Percentiles rank a stretch among this genome's conserved stretches.
Evolutionary conservation across 2,888 invertebrate genomes (phyloP).

Genomic region (Pyralis farinalis): DNA sequence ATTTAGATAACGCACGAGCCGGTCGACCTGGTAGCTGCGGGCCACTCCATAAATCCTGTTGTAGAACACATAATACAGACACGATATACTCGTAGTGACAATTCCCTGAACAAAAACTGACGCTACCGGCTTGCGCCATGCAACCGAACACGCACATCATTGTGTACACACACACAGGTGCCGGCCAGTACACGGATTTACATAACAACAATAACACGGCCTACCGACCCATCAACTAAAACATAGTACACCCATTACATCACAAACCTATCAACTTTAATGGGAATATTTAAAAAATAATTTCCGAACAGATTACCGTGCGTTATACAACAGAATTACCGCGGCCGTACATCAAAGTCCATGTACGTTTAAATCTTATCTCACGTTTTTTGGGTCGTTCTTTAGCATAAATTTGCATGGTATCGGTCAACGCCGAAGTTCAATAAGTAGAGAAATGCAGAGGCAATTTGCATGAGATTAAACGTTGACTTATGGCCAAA

Average conservation of each 20-base stretch:
- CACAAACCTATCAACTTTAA: slow-evolving; percentile 25
- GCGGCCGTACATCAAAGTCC: slow-evolving; percentile 25
- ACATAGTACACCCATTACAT: slow-evolving; percentile 21
- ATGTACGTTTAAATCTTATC: slow-evolving; percentile 23
- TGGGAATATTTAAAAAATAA: slow-evolving; percentile 28
- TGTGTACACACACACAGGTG: no score
- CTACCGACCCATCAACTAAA: slow-evolving; percentile 10
- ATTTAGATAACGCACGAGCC: slow-evolving; percentile 1
- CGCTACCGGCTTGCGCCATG: slow-evolving; percentile 10
- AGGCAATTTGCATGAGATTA: slow-evolving; percentile 64
- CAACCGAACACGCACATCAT: slow-evolving; percentile 9
- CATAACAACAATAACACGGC: slow-evolving; percentile 17
- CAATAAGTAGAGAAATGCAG: slow-evolving; percentile 20
- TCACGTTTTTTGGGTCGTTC: slow-evolving; percentile 22
- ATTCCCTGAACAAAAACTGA: slow-evolving; percentile 4
- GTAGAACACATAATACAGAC: background rate
- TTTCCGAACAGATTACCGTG: slow-evolving; percentile 28
- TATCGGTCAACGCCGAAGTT: slow-evolving; percentile 20
- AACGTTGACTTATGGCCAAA: slow-evolving; percentile 55
- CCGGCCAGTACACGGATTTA: slow-evolving; percentile 14
- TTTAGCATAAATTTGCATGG: slow-evolving; percentile 32
- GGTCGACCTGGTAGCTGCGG: slow-evolving; percentile 4
- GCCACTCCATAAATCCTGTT: slow-evolving; percentile 7
- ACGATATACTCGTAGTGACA: slow-evolving; percentile 2
- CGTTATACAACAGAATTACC: slow-evolving; percentile 30